Conservation (phyloP, 1,140 invertebrate species). For the Plutomurus gul region DNA sequence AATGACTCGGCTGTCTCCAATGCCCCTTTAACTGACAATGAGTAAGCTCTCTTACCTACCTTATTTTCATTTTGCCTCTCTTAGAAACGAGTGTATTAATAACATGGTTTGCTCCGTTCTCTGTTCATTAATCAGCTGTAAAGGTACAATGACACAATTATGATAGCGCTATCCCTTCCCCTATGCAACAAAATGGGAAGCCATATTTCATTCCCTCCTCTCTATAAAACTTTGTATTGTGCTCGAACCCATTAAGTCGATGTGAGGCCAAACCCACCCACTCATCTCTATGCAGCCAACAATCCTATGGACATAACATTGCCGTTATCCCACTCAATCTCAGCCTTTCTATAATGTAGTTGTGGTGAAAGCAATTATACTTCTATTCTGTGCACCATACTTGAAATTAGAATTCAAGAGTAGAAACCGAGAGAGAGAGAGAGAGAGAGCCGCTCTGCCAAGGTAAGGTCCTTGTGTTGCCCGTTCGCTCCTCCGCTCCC, state of each 20-base stretch:
- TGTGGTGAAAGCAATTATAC: too few relatives aligned
- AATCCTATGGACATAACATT: too few relatives aligned
- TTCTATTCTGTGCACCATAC: too few relatives aligned
- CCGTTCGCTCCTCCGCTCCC: too few relatives aligned
- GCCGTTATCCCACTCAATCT: too few relatives aligned
- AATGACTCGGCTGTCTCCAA: constrained; percentile 9
- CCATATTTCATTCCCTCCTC: constrained; percentile 15
- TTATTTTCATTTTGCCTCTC: not conserved
- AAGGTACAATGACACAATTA: constrained; percentile 27
- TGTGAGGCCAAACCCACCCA: not conserved
- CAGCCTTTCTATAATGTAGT: too few relatives aligned
- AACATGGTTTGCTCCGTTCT: not conserved
- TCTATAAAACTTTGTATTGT: not conserved
- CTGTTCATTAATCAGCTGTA: not conserved
- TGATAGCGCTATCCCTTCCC: not conserved
- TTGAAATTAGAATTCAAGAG: too few relatives aligned
- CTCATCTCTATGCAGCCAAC: not conserved
- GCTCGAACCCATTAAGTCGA: not conserved
- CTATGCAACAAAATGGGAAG: not conserved
- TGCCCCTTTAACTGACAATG: constrained; percentile 11
- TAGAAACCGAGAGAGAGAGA: too few relatives aligned
- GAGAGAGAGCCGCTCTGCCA: too few relatives aligned
- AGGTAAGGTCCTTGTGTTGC: too few relatives aligned
- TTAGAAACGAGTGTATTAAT: not conserved
- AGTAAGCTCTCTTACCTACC: not conserved